Conservation (phyloP, 2,888 invertebrate genomes). For the Melanophora roralis region DNA sequence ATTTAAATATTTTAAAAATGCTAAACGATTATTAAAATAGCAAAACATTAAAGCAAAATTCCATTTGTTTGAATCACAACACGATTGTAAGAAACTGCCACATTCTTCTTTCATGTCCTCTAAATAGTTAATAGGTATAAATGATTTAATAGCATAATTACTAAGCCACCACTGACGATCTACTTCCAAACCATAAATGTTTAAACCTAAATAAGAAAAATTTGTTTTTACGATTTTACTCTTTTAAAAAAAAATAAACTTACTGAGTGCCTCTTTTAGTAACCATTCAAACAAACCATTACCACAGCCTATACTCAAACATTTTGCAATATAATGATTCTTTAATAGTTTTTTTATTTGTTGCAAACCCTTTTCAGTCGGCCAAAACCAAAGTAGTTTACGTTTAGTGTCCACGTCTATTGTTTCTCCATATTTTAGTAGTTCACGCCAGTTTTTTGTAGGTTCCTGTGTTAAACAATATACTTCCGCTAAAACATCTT, state of each 20-base stretch:
- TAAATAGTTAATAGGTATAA: slow-evolving; percentile 82
- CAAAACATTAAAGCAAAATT: slow-evolving; percentile 84
- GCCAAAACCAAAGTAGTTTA: slow-evolving; percentile 86
- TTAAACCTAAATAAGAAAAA: slow-evolving; percentile 77
- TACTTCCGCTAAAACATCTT: slow-evolving; percentile 53
- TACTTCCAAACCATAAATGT: slow-evolving; percentile 85
- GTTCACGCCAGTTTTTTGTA: slow-evolving; percentile 77
- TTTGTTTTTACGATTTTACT: background rate
- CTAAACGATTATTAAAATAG: slow-evolving; percentile 86
- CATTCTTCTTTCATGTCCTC: slow-evolving; percentile 64
- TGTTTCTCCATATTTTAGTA: slow-evolving; percentile 70
- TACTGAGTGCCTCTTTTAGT: slow-evolving; percentile 82
- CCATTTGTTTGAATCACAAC: slow-evolving; percentile 72
- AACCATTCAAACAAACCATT: slow-evolving; percentile 91
- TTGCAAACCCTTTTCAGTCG: slow-evolving; percentile 81
- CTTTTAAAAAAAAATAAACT: slow-evolving; percentile 20
- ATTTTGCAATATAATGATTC: slow-evolving; percentile 77
- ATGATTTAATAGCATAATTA: slow-evolving; percentile 84
- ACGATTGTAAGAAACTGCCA: slow-evolving; percentile 75
- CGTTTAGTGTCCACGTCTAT: slow-evolving; percentile 74
- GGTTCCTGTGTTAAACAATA: slow-evolving; percentile 65
- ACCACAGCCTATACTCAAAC: slow-evolving; percentile 88
- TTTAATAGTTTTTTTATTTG: slow-evolving; percentile 79
- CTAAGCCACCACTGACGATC: slow-evolving; percentile 89
- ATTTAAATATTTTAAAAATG: slow-evolving; percentile 83